Evolutionary conservation across 2,888 invertebrate species (phyloP).

Genomic region (Achlya flavicornis): DNA sequence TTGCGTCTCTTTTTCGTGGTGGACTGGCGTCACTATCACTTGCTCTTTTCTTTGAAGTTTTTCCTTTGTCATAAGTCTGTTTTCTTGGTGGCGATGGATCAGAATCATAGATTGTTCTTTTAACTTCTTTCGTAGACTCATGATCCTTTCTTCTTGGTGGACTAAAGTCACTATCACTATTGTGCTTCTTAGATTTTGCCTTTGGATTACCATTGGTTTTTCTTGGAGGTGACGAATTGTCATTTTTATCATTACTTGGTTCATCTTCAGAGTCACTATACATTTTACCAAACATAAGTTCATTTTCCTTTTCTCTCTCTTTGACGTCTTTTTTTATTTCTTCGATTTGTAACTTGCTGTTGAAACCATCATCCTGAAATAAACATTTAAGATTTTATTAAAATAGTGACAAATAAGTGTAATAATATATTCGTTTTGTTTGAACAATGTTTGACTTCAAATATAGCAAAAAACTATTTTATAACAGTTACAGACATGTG

Average conservation of each 20-base stretch:
- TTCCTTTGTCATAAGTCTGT: slow-evolving; percentile 25
- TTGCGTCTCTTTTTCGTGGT: neutral
- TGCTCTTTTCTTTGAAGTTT: slow-evolving; percentile 32
- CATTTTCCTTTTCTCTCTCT: slow-evolving; percentile 72
- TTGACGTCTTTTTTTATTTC: slow-evolving; percentile 70
- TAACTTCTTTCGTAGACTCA: slow-evolving; percentile 24
- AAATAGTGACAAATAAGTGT: slow-evolving; percentile 8
- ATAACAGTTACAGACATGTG: no score
- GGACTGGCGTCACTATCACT: slow-evolving; percentile 18
- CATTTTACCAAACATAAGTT: slow-evolving; percentile 77
- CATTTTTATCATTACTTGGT: slow-evolving; percentile 52
- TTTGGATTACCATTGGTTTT: slow-evolving; percentile 28
- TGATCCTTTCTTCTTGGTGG: slow-evolving; percentile 54
- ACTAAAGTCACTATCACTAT: slow-evolving; percentile 62
- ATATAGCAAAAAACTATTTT: no score
- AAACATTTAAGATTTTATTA: slow-evolving; percentile 8
- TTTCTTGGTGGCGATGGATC: slow-evolving; percentile 47
- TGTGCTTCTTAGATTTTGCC: slow-evolving; percentile 13
- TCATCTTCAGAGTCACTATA: slow-evolving; percentile 79
- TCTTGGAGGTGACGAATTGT: slow-evolving; percentile 44
- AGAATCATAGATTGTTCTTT: slow-evolving; percentile 35
- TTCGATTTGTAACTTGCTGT: slow-evolving; percentile 72
- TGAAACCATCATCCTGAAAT: slow-evolving; percentile 78
- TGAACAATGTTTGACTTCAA: no score
- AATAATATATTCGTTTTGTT: no score